A percentile compares a stretch with the other conserved stretches of the same genome.
phyloP scores from a whole-genome alignment of 2,797 vertebrate species.

The Natrix natrix region DNA sequence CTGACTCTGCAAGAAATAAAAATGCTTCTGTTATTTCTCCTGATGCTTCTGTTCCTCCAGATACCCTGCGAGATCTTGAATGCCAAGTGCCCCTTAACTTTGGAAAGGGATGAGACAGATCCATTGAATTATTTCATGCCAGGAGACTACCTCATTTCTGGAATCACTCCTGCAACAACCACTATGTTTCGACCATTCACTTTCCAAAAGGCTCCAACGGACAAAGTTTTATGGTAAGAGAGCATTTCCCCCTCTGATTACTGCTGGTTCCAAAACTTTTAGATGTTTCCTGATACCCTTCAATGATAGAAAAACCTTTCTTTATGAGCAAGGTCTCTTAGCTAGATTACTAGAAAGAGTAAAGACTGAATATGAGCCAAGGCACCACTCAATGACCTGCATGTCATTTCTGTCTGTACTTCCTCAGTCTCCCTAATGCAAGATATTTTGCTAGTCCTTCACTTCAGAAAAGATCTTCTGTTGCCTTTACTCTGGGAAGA shows the following conservation, averaged over 20 bases:
- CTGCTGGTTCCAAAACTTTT: too few relatives aligned
- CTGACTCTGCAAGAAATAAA: too few relatives aligned
- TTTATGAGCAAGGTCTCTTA: neutral
- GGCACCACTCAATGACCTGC: neutral
- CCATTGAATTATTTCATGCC: neutral
- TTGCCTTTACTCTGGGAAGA: neutral
- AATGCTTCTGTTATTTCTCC: too few relatives aligned
- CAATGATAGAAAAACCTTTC: neutral
- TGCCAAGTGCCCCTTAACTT: too few relatives aligned
- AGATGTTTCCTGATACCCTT: neutral
- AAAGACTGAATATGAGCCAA: neutral
- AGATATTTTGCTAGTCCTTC: neutral
- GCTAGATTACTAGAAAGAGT: neutral
- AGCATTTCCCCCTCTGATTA: neutral
- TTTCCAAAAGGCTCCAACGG: neutral
- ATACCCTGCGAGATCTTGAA: too few relatives aligned
- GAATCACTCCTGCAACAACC: neutral
- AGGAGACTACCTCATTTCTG: neutral
- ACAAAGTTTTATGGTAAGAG: neutral
- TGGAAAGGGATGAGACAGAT: neutral
- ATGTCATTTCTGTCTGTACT: neutral
- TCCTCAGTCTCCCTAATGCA: neutral
- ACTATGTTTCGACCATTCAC: neutral
- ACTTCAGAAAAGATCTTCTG: neutral
- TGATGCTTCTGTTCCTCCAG: too few relatives aligned